A percentile compares a stretch with the other conserved stretches of the same genome.
These are phyloP conservation scores for Pilophorus perplexus DNA, from an alignment of 2,888 invertebrate species.

Conservation along the genomic window DNA sequence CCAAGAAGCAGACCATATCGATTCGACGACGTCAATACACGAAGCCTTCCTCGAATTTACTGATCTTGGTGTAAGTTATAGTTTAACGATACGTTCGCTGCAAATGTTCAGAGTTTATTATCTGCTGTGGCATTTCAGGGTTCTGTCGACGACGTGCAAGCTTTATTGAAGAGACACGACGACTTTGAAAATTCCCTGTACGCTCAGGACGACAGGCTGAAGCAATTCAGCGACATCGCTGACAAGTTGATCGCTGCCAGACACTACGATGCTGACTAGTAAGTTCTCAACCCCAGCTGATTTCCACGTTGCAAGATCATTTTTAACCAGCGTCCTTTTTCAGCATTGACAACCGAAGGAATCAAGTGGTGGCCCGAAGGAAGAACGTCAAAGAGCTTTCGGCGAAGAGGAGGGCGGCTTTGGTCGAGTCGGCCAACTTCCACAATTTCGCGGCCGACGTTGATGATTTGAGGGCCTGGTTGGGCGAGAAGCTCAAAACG, in stretches of 20 bases:
- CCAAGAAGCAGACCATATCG: slow-evolving; percentile 94
- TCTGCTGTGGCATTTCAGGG: slow-evolving; percentile 56
- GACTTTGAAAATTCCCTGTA: slow-evolving; percentile 88
- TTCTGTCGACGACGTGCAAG: slow-evolving; percentile 87
- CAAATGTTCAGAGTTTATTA: background rate
- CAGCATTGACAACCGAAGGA: slow-evolving; percentile 69
- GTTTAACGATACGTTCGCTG: no score
- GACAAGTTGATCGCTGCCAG: slow-evolving; percentile 72
- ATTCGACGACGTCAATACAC: slow-evolving; percentile 90
- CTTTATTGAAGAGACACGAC: slow-evolving; percentile 85
- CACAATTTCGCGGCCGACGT: slow-evolving; percentile 92
- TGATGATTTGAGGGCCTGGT: slow-evolving; percentile 85
- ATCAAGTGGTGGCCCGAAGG: slow-evolving; percentile 72
- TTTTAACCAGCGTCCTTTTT: no score
- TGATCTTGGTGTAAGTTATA: slow-evolving; percentile 71
- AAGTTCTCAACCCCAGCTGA: slow-evolving; percentile 51
- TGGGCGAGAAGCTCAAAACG: slow-evolving; percentile 85
- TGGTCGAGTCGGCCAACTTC: slow-evolving; percentile 82
- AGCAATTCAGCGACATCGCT: slow-evolving; percentile 78
- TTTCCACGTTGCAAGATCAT: no score
- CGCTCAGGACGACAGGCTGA: slow-evolving; percentile 89
- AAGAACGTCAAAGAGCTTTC: slow-evolving; percentile 72
- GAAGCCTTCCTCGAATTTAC: slow-evolving; percentile 88
- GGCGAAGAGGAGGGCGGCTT: slow-evolving; percentile 67
- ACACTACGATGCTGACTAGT: slow-evolving; percentile 80